Evolutionary conservation across 1,140 invertebrate genomes (phyloP), one percentile per base, ranked within the genome.

Genomic region (Chymomyza costata): DNA sequence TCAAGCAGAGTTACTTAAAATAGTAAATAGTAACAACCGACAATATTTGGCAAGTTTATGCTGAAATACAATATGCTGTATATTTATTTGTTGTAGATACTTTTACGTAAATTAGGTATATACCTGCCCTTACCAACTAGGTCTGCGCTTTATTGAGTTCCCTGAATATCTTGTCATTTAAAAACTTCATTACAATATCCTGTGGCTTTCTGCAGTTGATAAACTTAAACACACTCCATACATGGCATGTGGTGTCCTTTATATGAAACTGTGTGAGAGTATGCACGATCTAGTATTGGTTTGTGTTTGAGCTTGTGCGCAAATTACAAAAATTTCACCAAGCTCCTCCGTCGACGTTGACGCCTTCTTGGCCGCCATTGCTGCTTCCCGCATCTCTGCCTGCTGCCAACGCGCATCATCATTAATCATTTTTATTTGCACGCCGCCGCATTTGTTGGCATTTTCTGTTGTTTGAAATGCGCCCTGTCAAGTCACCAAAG

Each of bases 391-490:
- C 41, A 51, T 59, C 45, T 45, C 44, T 43, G 44, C 59, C 61
- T 62, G 50, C 35, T 67, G 69, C 73, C 73, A 73, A 40, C 59
- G 59, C 64, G 82, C 81, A 83, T 83, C 69, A 83, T 83, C 80
- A 83, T 83, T 83, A 83, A 83, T 83, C 80, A 83, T 83, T 83
- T 83, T 83, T 83, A 83, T 83, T 83, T 83, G 81, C 80, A 73
- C 65, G 76, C 69, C 63, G 65, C 65, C 76, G 70, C 76, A 82
- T 74, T 81, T 70, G 71, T 66, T 70, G 71, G 71, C 71, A 70
- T 76, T 76, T 65, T 76, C 63, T 59, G 50, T n/a, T n/a, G n/a
- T 56, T 65, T 60, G 65, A 78, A 78, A 70, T 59, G 61, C 57
- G 57, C 49, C 69, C 70, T 52, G 55, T 54, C 60, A 63, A 45